A percentile compares a stretch with the other conserved stretches of the same genome.
Conservation (phyloP, 2,113 vertebrate genomes). For the Megaleporinus macrocephalus region DNA sequence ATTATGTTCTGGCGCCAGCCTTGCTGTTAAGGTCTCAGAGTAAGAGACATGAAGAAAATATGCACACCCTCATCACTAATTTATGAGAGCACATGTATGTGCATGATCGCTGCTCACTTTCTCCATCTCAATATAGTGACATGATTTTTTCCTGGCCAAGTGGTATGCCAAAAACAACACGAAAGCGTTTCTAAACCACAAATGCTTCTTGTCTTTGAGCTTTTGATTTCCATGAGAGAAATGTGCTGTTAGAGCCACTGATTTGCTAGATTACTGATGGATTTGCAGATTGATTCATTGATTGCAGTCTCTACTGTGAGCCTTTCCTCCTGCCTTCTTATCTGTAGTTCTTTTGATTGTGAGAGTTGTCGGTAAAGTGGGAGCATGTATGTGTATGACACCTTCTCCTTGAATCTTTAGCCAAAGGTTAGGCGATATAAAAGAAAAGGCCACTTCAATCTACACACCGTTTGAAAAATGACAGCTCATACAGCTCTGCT, state of each 20-base stretch:
- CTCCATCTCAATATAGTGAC: background rate
- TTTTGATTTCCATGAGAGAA: background rate
- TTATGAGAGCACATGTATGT: background rate
- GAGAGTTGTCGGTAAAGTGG: constrained; percentile 50
- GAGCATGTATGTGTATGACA: constrained; percentile 47
- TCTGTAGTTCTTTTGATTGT: constrained; percentile 65
- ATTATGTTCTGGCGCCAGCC: background rate
- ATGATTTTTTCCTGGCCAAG: background rate
- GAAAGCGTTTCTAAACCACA: background rate
- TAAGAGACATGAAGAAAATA: background rate
- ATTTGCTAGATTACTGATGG: constrained; percentile 8
- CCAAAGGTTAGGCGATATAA: constrained; percentile 71
- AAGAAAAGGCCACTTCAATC: constrained; percentile 54
- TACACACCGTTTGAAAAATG: constrained; percentile 46
- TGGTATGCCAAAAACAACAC: background rate
- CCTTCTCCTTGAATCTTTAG: constrained; percentile 66
- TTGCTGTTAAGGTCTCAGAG: background rate
- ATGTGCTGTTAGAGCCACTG: background rate
- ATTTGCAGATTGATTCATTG: constrained; percentile 53
- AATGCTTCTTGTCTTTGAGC: background rate
- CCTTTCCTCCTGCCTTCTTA: constrained; percentile 71
- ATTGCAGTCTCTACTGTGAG: constrained; percentile 70
- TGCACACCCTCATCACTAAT: background rate
- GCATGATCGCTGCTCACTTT: constrained; percentile 1
- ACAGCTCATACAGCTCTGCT: constrained; percentile 7